Evolutionary conservation across 1,140 invertebrate genomes (phyloP).

Genomic region (Cydia fagiglandana): DNA sequence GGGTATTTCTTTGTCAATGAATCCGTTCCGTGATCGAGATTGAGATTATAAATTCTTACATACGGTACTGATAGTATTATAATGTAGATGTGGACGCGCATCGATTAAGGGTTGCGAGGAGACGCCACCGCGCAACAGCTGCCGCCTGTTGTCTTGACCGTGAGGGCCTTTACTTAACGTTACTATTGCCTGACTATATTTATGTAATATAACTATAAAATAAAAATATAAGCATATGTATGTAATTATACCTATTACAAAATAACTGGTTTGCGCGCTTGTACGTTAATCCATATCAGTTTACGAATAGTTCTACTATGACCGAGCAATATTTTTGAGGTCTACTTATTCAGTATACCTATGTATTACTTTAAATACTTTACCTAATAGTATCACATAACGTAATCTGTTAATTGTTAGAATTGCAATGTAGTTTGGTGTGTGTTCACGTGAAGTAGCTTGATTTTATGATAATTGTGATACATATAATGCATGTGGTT

Average conservation of each 20-base stretch:
- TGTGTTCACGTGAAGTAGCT: slow-evolving; percentile 3
- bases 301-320: background rate
- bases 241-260: slow-evolving; percentile 17
- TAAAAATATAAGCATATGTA: background rate
- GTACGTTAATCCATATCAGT: background rate
- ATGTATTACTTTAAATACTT: background rate
- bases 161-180: slow-evolving; percentile 55
- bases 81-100: slow-evolving; percentile 49
- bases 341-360: slow-evolving; percentile 23
- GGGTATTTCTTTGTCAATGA: background rate
- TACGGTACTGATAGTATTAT: slow-evolving; percentile 3
- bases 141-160: slow-evolving; percentile 70
- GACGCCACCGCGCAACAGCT: slow-evolving; percentile 62
- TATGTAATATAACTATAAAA: slow-evolving; percentile 26
- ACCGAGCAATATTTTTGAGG: background rate
- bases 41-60: slow-evolving; percentile 1
- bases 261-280: slow-evolving; percentile 10
- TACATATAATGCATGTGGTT: background rate
- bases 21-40: background rate
- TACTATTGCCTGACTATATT: slow-evolving; percentile 30
- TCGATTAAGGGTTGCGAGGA: slow-evolving; percentile 61
- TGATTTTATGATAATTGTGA: background rate
- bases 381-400: slow-evolving; percentile 8
- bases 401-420: background rate
- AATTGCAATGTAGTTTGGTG: slow-evolving; percentile 16